Evolutionary conservation across 2,888 invertebrate species (phyloP).

Genomic region (Pristionchus entomophagus): DNA sequence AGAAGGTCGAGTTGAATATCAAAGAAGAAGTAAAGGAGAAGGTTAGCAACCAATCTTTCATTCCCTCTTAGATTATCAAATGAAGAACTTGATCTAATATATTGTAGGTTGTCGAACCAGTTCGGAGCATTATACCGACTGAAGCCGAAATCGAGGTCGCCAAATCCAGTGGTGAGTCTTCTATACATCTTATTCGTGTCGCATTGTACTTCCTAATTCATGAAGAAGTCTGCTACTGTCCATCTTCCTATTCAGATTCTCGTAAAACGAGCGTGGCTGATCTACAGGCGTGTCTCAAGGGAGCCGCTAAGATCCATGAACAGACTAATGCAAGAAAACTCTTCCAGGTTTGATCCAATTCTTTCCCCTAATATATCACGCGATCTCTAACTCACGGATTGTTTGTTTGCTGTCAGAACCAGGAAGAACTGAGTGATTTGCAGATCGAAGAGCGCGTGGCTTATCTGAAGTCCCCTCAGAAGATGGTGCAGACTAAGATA

Average conservation of each 20-base stretch:
- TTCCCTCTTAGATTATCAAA: background rate
- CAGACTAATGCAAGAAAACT: conserved; percentile 21
- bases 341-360: background rate
- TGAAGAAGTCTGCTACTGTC: too few relatives aligned
- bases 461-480: conserved; percentile 17
- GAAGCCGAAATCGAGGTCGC: background rate
- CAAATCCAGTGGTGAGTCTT: background rate
- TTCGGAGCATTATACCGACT: conserved; percentile 13
- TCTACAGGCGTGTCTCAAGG: background rate
- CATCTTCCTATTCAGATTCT: background rate
- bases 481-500: background rate
- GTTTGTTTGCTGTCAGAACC: background rate
- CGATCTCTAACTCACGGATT: background rate
- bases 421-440: too few relatives aligned
- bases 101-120: background rate
- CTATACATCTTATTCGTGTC: background rate
- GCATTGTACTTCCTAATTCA: too few relatives aligned
- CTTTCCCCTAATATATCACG: background rate
- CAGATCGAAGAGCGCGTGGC: conserved; percentile 32
- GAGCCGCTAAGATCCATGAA: background rate
- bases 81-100: too few relatives aligned
- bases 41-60: too few relatives aligned
- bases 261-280: background rate
- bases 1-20: background rate
- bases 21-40: conserved; percentile 13